A percentile compares a stretch with the other conserved stretches of the same genome.
Evolutionary conservation across 1,140 invertebrate genomes (phyloP).

Genomic region (Elymnias hypermnestra): DNA sequence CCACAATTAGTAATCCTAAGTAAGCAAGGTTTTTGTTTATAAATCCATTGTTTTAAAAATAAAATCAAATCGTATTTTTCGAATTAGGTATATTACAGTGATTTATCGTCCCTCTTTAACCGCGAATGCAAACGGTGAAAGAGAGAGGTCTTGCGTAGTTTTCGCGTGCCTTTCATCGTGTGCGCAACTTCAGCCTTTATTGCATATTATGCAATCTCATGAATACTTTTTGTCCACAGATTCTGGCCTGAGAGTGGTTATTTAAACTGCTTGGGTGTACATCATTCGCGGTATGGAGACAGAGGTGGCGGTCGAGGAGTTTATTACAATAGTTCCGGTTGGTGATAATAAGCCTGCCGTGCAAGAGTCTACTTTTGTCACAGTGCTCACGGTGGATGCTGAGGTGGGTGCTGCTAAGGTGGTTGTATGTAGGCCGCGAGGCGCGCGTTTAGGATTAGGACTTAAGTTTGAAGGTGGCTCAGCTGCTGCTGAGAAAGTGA

Average conservation of each 20-base stretch:
- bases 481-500: slow-evolving; percentile 82
- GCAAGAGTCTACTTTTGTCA: slow-evolving; percentile 65
- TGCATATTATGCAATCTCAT: slow-evolving; percentile 51
- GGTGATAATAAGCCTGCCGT: slow-evolving; percentile 53
- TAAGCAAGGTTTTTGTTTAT: too few relatives aligned
- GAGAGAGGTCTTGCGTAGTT: slow-evolving; percentile 48
- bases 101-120: too few relatives aligned
- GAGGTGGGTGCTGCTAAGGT: slow-evolving; percentile 81
- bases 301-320: slow-evolving; percentile 60
- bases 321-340: slow-evolving; percentile 74
- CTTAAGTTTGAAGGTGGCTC: slow-evolving; percentile 94
- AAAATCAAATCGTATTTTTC: not conserved
- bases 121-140: slow-evolving; percentile 54
- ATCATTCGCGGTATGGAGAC: slow-evolving; percentile 63
- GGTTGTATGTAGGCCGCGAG: slow-evolving; percentile 88
- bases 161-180: slow-evolving; percentile 34
- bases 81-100: too few relatives aligned
- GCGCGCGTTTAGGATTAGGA: slow-evolving; percentile 92
- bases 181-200: slow-evolving; percentile 32
- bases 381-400: slow-evolving; percentile 65
- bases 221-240: slow-evolving; percentile 37
- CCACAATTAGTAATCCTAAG: too few relatives aligned
- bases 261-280: slow-evolving; percentile 41
- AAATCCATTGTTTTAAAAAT: not conserved
- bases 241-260: slow-evolving; percentile 38